Conservation (phyloP, 2,888 invertebrate species). For the Cheilosia vulpina region DNA sequence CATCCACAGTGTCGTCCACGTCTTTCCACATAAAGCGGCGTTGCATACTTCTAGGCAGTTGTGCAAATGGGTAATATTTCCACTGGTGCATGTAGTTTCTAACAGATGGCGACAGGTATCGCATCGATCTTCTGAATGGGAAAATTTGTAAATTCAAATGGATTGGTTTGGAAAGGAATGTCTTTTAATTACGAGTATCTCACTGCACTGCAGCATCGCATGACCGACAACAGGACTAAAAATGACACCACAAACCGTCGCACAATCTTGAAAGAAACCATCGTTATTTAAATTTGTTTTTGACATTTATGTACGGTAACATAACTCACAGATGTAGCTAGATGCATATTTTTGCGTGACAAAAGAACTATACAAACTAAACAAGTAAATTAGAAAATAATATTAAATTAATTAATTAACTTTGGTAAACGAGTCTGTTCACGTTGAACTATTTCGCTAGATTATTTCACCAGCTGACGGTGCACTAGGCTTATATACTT, state of each 20-base stretch:
- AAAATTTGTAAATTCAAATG: constrained; percentile 19
- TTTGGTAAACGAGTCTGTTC: constrained; percentile 32
- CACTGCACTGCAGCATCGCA: constrained; percentile 40
- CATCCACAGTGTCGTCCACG: constrained; percentile 81
- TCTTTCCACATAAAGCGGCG: constrained; percentile 83
- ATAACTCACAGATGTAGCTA: constrained; percentile 45
- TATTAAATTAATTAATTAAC: constrained; percentile 11
- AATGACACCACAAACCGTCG: constrained; percentile 40
- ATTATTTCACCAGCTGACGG: constrained; percentile 69
- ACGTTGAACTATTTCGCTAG: constrained; percentile 39
- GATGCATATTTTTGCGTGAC: constrained; percentile 21
- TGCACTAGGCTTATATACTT: constrained; percentile 60
- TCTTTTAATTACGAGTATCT: constrained; percentile 48
- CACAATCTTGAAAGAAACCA: constrained; percentile 34
- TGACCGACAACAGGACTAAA: constrained; percentile 28
- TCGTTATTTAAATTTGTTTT: not conserved
- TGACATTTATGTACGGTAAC: not conserved
- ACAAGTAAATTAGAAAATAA: not conserved
- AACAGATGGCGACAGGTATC: constrained; percentile 53
- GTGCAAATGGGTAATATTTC: constrained; percentile 35
- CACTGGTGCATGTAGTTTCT: constrained; percentile 38
- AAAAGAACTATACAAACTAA: constrained; percentile 11
- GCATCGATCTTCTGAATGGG: constrained; percentile 41
- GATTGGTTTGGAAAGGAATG: not conserved
- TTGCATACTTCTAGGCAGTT: constrained; percentile 78